Evolutionary conservation across 2,888 invertebrate genomes (phyloP), one percentile per base, ranked within the genome.

Genomic region (Harmothoe impar): DNA sequence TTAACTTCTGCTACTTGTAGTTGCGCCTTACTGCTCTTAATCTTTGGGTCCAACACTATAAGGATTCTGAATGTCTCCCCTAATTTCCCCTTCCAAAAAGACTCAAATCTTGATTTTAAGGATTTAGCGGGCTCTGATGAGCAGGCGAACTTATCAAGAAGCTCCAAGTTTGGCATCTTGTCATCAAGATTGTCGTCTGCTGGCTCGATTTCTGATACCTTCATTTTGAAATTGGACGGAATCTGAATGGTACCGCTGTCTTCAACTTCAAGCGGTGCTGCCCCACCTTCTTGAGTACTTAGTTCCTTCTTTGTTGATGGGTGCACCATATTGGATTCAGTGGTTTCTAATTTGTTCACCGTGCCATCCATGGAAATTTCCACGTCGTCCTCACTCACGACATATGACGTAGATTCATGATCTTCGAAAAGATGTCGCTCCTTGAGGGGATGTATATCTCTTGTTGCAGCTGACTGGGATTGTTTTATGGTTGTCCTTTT

Each of bases 301-400:
- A 15, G 5, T 17, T n/a, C 62, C 20, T 62, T 17, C 62, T 62
- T 23, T 43, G 3, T 10, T 43, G 3, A 10, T 43, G 43, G 10
- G 43, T 43, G 43, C 5, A 43, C 5, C 43, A 43, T 7, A 43
- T 43, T 43, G 43, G 43, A 43, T 43, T 43, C 43, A 43, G 3
- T 43, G 43, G 43, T 7, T 43, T 43, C 43, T 10, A 43, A 43
- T 10, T 43, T 43, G 43, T 10, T 43, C 10, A 7, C 43, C 3
- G 43, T 10, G 43, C 43, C 43, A 3, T 43, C 43, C 43, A 43
- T 7, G 43, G 5, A 43, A 7, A 43, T 43, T 43, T 81, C 81
- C 15, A 81, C 81, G 33, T 81, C 81, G 0, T 81, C 81, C 43
- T 81, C 81, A 81, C 81, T 81, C 5, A 81, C 81, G 33, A 43